Evolutionary conservation across 2,797 vertebrate genomes (phyloP).

Genomic region (Morus bassanus): DNA sequence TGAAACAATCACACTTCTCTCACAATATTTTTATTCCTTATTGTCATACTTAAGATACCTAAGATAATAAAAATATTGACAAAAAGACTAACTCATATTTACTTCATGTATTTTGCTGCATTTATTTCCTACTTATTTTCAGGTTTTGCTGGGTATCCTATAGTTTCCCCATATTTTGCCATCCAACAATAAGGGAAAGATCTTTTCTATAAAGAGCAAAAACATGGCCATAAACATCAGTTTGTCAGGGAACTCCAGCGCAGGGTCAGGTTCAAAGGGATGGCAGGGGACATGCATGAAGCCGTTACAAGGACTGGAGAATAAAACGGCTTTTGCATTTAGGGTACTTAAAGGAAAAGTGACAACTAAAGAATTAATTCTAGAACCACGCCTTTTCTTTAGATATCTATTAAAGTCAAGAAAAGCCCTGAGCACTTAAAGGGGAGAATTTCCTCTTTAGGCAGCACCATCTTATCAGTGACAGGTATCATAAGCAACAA

Average conservation of each 20-base stretch:
- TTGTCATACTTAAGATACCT: neutral
- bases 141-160: neutral
- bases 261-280: neutral
- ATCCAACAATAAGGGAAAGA: neutral
- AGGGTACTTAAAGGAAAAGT: neutral
- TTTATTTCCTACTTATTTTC: neutral
- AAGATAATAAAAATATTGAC: neutral
- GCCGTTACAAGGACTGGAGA: neutral
- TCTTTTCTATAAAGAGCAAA: neutral
- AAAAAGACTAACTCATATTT: neutral
- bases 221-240: neutral
- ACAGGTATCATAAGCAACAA: neutral
- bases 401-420: neutral
- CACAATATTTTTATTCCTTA: neutral
- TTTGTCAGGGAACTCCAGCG: neutral
- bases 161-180: neutral
- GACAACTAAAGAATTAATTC: neutral
- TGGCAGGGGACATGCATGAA: neutral
- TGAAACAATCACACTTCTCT: slow-evolving; percentile 2
- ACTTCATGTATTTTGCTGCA: neutral
- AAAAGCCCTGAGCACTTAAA: neutral
- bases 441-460: neutral
- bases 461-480: neutral
- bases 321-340: neutral
- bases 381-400: neutral